Base-by-base conservation (phyloP, 2,113 vertebrate genomes). In the Casuarius casuarius region DNA sequence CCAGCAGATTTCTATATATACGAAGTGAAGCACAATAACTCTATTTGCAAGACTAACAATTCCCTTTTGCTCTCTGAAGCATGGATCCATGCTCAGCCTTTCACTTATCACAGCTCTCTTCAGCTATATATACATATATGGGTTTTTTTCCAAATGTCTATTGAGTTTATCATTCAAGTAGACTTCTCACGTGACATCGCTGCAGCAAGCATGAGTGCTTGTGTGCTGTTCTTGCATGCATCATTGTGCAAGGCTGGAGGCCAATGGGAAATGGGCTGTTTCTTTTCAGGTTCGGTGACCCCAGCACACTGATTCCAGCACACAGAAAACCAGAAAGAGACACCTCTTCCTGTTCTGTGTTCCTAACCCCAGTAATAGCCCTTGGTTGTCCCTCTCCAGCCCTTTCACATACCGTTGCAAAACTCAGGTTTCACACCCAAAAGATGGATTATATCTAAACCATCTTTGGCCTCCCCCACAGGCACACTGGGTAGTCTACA, bases 121-220 rank as follows among this genome's bases (percentile, higher is more conserved):
- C 35, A 38, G 14, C 17, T 84, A 6, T 28, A 68, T 40, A 58
- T 58, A 58, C 28, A 29, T 58, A 18, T 46, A 15, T 46, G 15
- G 6, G 6, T 9, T 5, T 5, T 91, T 68, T 52, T 56, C n/a
- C 9, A 63, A 58, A 22, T 7, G 4, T 20, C 2, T 51, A n/a
- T 16, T 84, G 33, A 65, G 20, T 29, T 75, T 33, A 17, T 29
- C 17, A 28, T 48, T 79, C 33, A 65, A 33, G 42, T 17, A 54
- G 9, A 52, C 9, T 18, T 75, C 33, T 19, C 48, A 52, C 23
- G 6, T 5, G 33, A n/a, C 13, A 15, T 54, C 35, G 9, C 20
- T 1, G 0, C 20, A 54, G 15, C 42, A 17, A 22, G 12, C 31
- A n/a, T 6, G 12, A 49, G 13, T 25, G 40, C 17, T 74, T 6